A percentile compares a stretch with the other conserved stretches of the same genome.
Conservation (phyloP, 1,140 invertebrate genomes). For the Drosophila novamexicana region DNA sequence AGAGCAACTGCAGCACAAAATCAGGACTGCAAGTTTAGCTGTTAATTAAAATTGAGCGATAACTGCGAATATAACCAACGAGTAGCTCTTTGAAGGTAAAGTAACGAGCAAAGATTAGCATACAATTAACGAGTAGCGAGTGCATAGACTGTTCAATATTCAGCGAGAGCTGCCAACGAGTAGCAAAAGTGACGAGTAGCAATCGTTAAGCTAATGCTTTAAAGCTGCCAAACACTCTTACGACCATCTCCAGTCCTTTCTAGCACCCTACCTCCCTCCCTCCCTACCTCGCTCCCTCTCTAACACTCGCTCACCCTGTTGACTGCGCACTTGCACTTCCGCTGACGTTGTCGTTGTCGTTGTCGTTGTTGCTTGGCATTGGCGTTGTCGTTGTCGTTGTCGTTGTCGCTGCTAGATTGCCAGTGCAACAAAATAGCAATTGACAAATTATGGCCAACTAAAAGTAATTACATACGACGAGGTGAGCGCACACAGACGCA, state of each 20-base stretch:
- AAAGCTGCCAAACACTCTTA: not conserved
- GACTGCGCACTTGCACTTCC: slow-evolving; percentile 76
- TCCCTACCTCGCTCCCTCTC: slow-evolving; percentile 10
- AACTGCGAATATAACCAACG: too few relatives aligned
- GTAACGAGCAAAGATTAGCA: not conserved
- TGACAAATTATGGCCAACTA: slow-evolving; percentile 82
- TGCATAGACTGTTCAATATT: too few relatives aligned
- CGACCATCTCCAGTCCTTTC: not conserved
- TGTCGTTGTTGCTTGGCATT: slow-evolving; percentile 17
- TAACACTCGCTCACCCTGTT: slow-evolving; percentile 11
- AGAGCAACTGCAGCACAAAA: too few relatives aligned
- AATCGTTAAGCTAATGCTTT: not conserved
- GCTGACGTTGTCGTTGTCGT: slow-evolving; percentile 25
- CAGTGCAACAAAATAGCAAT: slow-evolving; percentile 81
- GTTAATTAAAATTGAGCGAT: too few relatives aligned
- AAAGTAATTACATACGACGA: slow-evolving; percentile 78
- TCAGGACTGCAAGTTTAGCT: too few relatives aligned
- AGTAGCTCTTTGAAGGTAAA: not conserved
- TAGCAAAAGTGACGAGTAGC: not conserved
- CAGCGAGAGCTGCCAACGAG: too few relatives aligned
- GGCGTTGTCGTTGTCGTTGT: slow-evolving; percentile 26
- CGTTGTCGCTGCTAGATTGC: slow-evolving; percentile 38
- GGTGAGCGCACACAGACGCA: slow-evolving; percentile 28
- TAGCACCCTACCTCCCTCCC: slow-evolving; percentile 21
- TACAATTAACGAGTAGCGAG: too few relatives aligned